Percentiles rank a stretch among this genome's conserved stretches.
Conservation (phyloP, 1,140 invertebrate genomes). For the Heterodera carotae region DNA sequence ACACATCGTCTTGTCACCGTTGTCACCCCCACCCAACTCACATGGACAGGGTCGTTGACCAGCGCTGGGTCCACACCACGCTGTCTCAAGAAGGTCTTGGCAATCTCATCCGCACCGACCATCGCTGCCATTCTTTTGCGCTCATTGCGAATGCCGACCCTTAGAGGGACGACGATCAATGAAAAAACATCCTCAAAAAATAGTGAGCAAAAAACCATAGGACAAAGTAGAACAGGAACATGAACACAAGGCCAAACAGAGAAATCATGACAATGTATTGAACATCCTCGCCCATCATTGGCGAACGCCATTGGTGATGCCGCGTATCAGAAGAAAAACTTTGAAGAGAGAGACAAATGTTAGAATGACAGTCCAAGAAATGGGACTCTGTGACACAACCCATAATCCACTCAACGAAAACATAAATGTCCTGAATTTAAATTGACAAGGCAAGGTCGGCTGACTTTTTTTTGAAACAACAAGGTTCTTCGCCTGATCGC, state of each 20-base stretch:
- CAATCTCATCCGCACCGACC: not conserved
- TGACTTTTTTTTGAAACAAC: no score
- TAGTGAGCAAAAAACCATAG: not conserved
- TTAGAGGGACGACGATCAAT: not conserved
- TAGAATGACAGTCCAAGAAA: not conserved
- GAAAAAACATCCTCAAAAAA: not conserved
- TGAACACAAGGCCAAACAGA: not conserved
- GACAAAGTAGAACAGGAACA: not conserved
- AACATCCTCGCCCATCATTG: not conserved
- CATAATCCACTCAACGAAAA: no score
- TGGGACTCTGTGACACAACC: no score
- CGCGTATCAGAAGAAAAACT: no score
- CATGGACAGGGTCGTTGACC: not conserved
- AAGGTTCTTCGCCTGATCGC: no score
- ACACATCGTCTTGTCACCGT: no score
- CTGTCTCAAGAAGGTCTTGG: not conserved
- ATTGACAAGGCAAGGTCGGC: no score
- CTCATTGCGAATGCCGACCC: not conserved
- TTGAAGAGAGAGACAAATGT: not conserved
- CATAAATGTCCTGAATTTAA: no score
- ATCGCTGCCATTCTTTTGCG: not conserved
- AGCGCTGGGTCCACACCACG: not conserved
- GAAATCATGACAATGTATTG: not conserved
- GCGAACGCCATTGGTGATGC: not conserved
- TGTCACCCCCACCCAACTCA: not conserved